phyloP scores from a whole-genome alignment of 2,113 vertebrate genomes.

The Micronycteris hirsuta region DNA sequence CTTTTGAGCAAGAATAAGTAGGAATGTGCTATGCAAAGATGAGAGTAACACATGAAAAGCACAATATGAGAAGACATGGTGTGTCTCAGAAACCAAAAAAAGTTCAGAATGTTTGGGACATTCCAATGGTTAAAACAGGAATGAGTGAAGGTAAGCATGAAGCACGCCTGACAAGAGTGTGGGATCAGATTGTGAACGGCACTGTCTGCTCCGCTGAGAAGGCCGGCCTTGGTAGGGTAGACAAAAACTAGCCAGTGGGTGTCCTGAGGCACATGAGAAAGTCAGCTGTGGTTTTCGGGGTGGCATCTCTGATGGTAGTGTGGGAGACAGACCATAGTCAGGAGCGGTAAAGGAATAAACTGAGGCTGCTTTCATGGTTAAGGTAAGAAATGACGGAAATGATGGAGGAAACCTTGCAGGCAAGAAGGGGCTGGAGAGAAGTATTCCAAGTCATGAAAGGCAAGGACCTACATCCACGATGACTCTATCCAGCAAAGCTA shows the following conservation, averaged over 20 bases:
- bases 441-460: too few species aligned
- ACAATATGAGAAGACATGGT: neutral
- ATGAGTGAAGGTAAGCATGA: neutral
- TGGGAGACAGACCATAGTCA: neutral
- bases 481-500: too few species aligned
- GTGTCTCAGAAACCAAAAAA: neutral
- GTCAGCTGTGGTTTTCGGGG: conserved; percentile 18
- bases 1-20: neutral
- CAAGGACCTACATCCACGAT: too few species aligned
- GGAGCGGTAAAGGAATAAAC: neutral
- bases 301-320: neutral
- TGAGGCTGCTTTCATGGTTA: conserved; percentile 1
- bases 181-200: neutral
- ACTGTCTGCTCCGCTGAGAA: neutral
- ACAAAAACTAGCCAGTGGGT: neutral
- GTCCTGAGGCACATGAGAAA: neutral
- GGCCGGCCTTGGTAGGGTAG: neutral
- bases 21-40: neutral
- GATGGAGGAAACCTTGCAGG: neutral
- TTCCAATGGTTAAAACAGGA: neutral
- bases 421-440: too few species aligned
- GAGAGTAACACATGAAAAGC: conserved; percentile 15
- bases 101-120: neutral
- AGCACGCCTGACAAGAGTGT: neutral
- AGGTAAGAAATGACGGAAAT: neutral